Conservation (phyloP, 1,140 invertebrate genomes). For the Papilio dardanus region DNA sequence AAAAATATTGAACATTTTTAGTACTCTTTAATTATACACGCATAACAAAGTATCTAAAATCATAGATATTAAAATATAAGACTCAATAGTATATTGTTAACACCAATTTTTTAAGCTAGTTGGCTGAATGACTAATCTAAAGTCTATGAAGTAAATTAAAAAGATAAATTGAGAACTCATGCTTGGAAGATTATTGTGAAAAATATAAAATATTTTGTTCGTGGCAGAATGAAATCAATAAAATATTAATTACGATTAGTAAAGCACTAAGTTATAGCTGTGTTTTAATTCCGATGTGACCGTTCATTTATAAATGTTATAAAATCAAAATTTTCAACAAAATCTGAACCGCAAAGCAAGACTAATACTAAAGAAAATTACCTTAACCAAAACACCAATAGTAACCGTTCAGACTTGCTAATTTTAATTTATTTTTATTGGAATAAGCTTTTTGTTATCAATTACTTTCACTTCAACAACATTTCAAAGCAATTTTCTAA, state of each 20-base stretch:
- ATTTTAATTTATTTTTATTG: conserved; percentile 6
- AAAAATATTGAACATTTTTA: no score
- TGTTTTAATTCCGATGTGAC: not conserved
- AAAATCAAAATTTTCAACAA: conserved; percentile 1
- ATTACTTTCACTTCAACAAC: conserved; percentile 34
- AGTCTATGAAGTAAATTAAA: not conserved
- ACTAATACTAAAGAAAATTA: conserved; percentile 10
- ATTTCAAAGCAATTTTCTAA: conserved; percentile 31
- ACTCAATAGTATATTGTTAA: no score
- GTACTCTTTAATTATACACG: no score
- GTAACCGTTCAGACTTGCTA: not conserved
- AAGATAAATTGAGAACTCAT: not conserved
- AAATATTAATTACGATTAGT: not conserved
- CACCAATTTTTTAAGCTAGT: not conserved
- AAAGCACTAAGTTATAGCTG: not conserved
- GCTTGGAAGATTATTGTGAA: no score
- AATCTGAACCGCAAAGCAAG: not conserved
- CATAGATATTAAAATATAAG: no score
- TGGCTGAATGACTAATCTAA: not conserved
- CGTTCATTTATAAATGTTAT: not conserved
- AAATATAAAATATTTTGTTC: not conserved
- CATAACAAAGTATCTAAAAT: no score
- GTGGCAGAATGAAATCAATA: not conserved
- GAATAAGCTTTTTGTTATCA: conserved; percentile 32
- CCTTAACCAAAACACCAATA: not conserved